Conservation (phyloP, 92 coral and sea anemone species). For the Paragorgia papillata region DNA sequence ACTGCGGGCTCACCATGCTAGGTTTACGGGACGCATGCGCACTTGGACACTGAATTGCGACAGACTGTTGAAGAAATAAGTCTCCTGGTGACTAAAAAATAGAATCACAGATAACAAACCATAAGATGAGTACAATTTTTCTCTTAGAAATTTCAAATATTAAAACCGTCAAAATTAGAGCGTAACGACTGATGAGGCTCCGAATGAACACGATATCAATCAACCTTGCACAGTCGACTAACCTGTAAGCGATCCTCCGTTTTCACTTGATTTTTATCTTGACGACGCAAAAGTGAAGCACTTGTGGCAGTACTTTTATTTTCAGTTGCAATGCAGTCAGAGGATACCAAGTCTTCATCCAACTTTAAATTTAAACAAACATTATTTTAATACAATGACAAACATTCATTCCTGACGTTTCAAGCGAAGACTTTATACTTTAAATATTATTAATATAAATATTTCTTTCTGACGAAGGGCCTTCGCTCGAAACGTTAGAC, state of each 20-base stretch:
- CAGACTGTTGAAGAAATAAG: slow-evolving; percentile 42
- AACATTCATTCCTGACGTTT: no score
- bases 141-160: no score
- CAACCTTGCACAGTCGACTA: no score
- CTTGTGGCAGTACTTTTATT: slow-evolving; percentile 11
- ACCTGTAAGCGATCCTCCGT: background rate
- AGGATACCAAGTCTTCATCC: slow-evolving; percentile 6
- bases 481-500: no score
- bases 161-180: no score
- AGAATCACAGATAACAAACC: no score
- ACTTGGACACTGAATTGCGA: slow-evolving; percentile 81
- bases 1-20: slow-evolving; percentile 43
- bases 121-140: no score
- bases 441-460: background rate
- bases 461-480: no score
- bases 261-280: background rate
- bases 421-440: no score
- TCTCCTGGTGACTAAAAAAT: background rate
- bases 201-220: no score
- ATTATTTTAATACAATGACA: background rate
- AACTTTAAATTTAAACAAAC: background rate
- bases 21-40: slow-evolving; percentile 42
- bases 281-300: slow-evolving; percentile 14
- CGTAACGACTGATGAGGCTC: no score
- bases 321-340: slow-evolving; percentile 19